A percentile compares a stretch with the other conserved stretches of the same genome.
These are phyloP conservation scores for Schlechtendalia chinensis DNA, from an alignment of 1,140 invertebrate genomes.

Conservation along the genomic window DNA sequence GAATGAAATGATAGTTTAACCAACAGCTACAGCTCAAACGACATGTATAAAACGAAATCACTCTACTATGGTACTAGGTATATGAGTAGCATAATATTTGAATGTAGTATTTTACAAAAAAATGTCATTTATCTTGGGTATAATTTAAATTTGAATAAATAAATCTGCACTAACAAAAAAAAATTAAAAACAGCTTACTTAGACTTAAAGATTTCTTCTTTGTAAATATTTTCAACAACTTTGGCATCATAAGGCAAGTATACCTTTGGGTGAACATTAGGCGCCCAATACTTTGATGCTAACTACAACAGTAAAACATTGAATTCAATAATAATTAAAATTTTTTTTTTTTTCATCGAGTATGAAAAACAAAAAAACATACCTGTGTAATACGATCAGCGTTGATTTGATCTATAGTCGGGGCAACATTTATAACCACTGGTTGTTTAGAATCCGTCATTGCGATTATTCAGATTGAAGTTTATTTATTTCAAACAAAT, in stretches of 20 bases:
- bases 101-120: no score
- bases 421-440: slow-evolving; percentile 55
- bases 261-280: slow-evolving; percentile 65
- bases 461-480: background rate
- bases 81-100: no score
- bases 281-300: slow-evolving; percentile 86
- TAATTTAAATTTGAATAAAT: no score
- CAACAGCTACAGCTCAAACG: no score
- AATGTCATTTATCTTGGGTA: no score
- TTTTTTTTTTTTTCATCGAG: background rate
- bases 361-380: slow-evolving; percentile 50
- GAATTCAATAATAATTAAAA: slow-evolving; percentile 8
- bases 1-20: no score
- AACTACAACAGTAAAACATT: slow-evolving; percentile 62
- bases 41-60: no score
- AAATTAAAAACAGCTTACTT: slow-evolving; percentile 59
- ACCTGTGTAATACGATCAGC: slow-evolving; percentile 77
- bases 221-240: slow-evolving; percentile 79
- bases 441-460: slow-evolving; percentile 29
- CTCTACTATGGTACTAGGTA: no score
- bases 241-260: slow-evolving; percentile 71
- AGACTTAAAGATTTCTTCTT: slow-evolving; percentile 73
- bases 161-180: no score
- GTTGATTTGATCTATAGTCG: slow-evolving; percentile 82
- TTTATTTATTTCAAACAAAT: background rate